phyloP scores from a whole-genome alignment of 2,797 vertebrate species.

The Oreonectes daqikongensis region DNA sequence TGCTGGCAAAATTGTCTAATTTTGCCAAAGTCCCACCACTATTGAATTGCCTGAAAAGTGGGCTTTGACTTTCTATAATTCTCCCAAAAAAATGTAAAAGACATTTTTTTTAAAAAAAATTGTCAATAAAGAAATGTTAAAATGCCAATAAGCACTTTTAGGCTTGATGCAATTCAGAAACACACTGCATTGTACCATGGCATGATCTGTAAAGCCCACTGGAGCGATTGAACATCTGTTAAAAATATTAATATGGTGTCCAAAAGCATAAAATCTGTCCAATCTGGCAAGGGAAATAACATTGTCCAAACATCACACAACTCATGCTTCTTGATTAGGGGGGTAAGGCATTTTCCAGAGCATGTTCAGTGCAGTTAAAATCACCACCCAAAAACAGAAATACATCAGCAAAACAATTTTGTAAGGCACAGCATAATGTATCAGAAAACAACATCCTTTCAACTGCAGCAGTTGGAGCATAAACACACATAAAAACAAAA shows the following conservation, averaged over 20 bases:
- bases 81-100: too few species aligned
- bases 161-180: background rate
- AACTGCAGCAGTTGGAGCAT: background rate
- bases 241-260: background rate
- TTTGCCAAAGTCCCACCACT: too few species aligned
- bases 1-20: too few species aligned
- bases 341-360: background rate
- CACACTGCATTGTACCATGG: background rate
- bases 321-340: background rate
- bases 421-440: background rate
- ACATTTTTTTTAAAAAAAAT: too few species aligned
- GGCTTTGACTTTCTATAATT: too few species aligned
- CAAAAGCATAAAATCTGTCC: background rate
- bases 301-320: background rate
- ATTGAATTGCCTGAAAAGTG: too few species aligned
- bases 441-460: background rate
- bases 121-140: background rate
- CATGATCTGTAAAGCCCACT: background rate
- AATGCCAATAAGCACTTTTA: background rate
- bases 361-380: background rate
- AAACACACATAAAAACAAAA: background rate
- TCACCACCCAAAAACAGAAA: background rate
- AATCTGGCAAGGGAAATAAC: background rate
- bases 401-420: background rate
- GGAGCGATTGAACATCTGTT: background rate